A percentile compares a stretch with the other conserved stretches of the same genome.
Evolutionary conservation across 2,888 invertebrate species (phyloP).

Genomic region (Prosopocoilus inquinatus): DNA sequence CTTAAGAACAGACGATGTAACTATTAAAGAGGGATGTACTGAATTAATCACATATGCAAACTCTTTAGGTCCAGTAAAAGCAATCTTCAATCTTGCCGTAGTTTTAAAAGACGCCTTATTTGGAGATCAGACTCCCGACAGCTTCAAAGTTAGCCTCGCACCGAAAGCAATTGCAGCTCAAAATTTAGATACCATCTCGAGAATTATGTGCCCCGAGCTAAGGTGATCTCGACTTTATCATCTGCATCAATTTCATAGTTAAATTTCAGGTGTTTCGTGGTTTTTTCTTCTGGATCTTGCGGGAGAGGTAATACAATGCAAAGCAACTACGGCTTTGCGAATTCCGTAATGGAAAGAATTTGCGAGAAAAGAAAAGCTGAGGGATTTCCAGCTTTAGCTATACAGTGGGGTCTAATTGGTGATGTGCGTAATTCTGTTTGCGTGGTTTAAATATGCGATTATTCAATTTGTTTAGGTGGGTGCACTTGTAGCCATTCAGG

Average conservation of each 20-base stretch:
- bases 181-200: conserved; percentile 68
- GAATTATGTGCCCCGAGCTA: conserved; percentile 57
- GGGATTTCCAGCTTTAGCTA: conserved; percentile 27
- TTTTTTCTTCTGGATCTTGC: conserved; percentile 88
- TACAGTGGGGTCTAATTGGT: conserved; percentile 31
- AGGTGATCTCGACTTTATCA: too few relatives aligned
- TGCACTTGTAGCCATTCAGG: conserved; percentile 22
- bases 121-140: conserved; percentile 71
- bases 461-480: conserved; percentile 20
- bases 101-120: conserved; percentile 72
- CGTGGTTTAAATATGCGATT: conserved; percentile 2
- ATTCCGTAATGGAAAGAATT: conserved; percentile 84
- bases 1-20: conserved; percentile 71
- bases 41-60: conserved; percentile 65
- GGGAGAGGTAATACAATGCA: conserved; percentile 93
- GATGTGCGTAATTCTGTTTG: conserved; percentile 33
- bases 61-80: conserved; percentile 69
- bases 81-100: conserved; percentile 88
- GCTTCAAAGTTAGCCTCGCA: conserved; percentile 64
- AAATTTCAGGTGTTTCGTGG: conserved; percentile 83
- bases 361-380: conserved; percentile 60
- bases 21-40: conserved; percentile 67
- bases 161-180: conserved; percentile 83
- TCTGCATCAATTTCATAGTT: too few relatives aligned
- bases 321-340: conserved; percentile 85